Evolutionary conservation across 2,888 invertebrate genomes (phyloP).

Genomic region (Sycophila texana): DNA sequence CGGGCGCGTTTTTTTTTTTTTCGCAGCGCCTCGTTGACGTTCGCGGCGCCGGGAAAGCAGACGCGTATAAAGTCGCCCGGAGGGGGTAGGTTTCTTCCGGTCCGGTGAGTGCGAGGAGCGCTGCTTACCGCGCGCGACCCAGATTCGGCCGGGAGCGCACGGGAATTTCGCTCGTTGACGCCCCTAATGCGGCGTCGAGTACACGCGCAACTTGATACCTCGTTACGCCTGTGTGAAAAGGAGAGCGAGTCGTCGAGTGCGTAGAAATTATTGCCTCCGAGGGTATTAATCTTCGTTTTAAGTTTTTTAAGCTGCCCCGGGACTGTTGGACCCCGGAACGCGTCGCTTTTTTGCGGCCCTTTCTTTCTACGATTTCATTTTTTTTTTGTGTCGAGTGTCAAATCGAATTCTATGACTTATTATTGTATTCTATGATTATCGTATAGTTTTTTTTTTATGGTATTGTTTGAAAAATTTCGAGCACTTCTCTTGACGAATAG

Average conservation of each 20-base stretch:
- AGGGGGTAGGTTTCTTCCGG: too few relatives aligned
- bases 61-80: too few relatives aligned
- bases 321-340: neutral
- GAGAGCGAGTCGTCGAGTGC: neutral
- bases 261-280: slow-evolving; percentile 49
- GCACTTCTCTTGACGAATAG: neutral
- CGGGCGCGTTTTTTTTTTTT: slow-evolving; percentile 17
- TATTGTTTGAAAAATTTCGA: neutral
- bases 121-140: slow-evolving; percentile 6
- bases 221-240: slow-evolving; percentile 43
- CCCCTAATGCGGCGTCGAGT: slow-evolving; percentile 19
- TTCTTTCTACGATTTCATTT: slow-evolving; percentile 13
- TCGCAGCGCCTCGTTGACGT: neutral
- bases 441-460: slow-evolving; percentile 3
- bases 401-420: slow-evolving; percentile 29
- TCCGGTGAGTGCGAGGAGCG: neutral
- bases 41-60: slow-evolving; percentile 8
- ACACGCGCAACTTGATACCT: slow-evolving; percentile 43
- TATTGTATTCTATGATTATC: slow-evolving; percentile 2
- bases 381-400: slow-evolving; percentile 13
- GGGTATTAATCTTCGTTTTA: slow-evolving; percentile 43
- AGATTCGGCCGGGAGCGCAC: slow-evolving; percentile 3
- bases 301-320: slow-evolving; percentile 19
- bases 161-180: slow-evolving; percentile 37
- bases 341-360: neutral